Evolutionary conservation across 2,113 vertebrate genomes (phyloP), one percentile per base, ranked within the genome.

Genomic region (Ivindomyrus marchei): DNA sequence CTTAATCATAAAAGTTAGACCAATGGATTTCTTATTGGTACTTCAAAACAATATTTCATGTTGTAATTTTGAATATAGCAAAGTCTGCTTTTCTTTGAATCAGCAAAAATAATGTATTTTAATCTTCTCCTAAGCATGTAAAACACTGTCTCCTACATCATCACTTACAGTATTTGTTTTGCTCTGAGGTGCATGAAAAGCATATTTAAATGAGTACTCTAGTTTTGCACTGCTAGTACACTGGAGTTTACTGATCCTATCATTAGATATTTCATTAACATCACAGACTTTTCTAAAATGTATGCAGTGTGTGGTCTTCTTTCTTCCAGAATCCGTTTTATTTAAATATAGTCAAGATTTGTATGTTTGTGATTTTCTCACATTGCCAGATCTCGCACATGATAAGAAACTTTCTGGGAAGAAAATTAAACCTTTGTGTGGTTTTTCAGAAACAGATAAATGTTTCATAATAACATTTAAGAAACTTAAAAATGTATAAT

Each of bases 161-260:
- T 49, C 42, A 31, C 42, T 19, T 88, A 9, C 24, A 88, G n/a
- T 45, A 45, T 58, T 77, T 66, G 62, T 47, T 62, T 49, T 66
- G 39, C 31, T 17, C 46, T 13, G n/a, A 36, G 11, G 46, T 27
- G n/a, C 42, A 85, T n/a, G 46, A 47, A 45, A 85, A 85, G 17
- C 62, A 47, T 11, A 85, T 85, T 85, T 85, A 85, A 85, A 85
- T 85, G 31, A 85, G 45, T 24, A 46, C 10, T 85, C 83, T 85
- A 85, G 46, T 85, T 49, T 85, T 47, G 13, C 46, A n/a, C 46
- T 85, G 46, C 84, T 5, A 49, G 42, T 42, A 47, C 8, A 85
- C 24, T 1, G 46, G 19, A n/a, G 0, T 85, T 27, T 50, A 50
- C 46, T 17, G 46, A 11, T 85, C 13, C 24, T 19, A 24, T 84